Base-by-base conservation (phyloP, 1,140 invertebrate species). In the Glossosoma conforme region DNA sequence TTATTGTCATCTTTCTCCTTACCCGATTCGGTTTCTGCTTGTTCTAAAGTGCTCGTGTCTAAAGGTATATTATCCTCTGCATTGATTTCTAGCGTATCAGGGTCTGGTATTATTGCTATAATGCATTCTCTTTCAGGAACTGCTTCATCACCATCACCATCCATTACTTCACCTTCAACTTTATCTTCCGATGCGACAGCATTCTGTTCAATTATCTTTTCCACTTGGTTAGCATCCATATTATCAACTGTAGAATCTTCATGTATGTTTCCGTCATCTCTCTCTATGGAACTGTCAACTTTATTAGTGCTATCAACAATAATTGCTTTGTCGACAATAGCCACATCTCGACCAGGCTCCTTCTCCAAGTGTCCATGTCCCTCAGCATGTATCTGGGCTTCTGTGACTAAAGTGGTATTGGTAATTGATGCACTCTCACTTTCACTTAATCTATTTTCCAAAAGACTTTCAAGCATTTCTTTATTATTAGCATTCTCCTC, bases 401-500 rank as follows among this genome's bases (percentile, higher is more conserved):
- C 73, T 14, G 73, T 74, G 36, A 72, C 64, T 22, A 74, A 61
- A 63, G 68, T 72, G 47, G 72, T 74, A 14, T 69, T 69, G 63
- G 69, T 69, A 17, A 73, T 61, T 36, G 73, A 74, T 44, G 69
- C 44, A 1, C 67, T 71, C 63, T 74, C 71, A 42, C 68, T 72
- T 63, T 72, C 72, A 63, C 69, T 75, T 6, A 62, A 61, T 19
- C 59, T 59, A 60, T 70, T 67, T 56, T 58, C 64, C 60, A 69
- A 74, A 14, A 53, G 52, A 44, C 40, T 61, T 48, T 62, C 62
- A 47, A 49, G 43, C 56, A 46, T 54, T 52, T 69, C 60, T 53
- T 58, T 61, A 37, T 53, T 19, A 59, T 69, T 63, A 3, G 40
- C 47, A 54, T 65, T 65, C 44, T 62, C 62, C 32, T 56, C 54